Evolutionary conservation across 2,888 invertebrate species (phyloP), one percentile per base, ranked within the genome.

Genomic region (Eumerus sabulonum): DNA sequence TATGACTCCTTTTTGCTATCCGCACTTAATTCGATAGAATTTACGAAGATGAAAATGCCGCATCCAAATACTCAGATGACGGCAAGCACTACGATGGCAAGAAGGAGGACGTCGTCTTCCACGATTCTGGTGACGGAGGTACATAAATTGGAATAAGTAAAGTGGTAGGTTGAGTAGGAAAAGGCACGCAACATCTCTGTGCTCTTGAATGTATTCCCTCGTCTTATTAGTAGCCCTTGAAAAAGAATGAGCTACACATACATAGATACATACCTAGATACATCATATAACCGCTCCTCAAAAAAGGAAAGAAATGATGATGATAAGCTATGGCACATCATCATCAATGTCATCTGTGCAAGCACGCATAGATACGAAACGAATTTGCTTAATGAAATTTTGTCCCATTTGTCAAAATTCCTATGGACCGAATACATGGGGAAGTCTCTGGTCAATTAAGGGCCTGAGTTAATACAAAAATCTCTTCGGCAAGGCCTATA

Each of bases 1-100:
- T 83, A 83, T 82, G 82, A 83, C 82, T 83, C 82, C 83, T 82
- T 83, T 82, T 83, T 79, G 68, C 79, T 67, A 76, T 76, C 71
- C 81, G 66, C 81, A 81, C 81, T 81, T 76, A 81, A 81, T 81
- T 76, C 81, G 70, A 76, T 63, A 74, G 66, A 81, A 81, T 81
- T 71, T 70, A 70, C 56, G 70, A 64, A 76, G 76, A 70, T 67
- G 70, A 73, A 77, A 77, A 77, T 73, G 62, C 67, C 77, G 40
- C 63, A 72, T 63, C 63, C 51, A 53, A 77, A 71, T 4, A 76
- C 44, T 62, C 48, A 57, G 77, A 72, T 54, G 72, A 72, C 40
- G 53, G 48, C 40, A 27, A n/a, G n/a, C n/a, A n/a, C n/a, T n/a
- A n/a, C n/a, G n/a, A 27, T 27, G 38, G 13, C 40, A 48, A 13